phyloP scores from a whole-genome alignment of 2,113 vertebrate species.

The Syrmaticus mikado region DNA sequence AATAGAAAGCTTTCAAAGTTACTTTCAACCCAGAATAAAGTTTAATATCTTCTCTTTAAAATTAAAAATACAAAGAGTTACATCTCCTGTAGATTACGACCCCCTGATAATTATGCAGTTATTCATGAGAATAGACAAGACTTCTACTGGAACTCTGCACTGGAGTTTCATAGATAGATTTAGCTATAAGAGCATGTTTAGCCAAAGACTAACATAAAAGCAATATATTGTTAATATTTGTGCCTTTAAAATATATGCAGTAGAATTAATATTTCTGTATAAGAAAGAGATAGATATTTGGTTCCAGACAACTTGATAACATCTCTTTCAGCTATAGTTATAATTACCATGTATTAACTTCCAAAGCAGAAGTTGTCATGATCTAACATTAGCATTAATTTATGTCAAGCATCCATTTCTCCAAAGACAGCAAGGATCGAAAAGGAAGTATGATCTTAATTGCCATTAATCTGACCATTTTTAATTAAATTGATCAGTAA shows the following conservation, averaged over 20 bases:
- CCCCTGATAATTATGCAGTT: conserved; percentile 48
- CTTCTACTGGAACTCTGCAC: conserved; percentile 35
- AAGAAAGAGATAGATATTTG: conserved; percentile 71
- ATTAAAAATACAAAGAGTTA: conserved; percentile 24
- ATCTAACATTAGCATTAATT: conserved; percentile 80
- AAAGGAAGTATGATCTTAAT: conserved; percentile 78
- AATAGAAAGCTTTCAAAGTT: conserved; percentile 39
- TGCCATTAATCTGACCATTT: conserved; percentile 76
- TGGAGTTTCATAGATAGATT: conserved; percentile 40
- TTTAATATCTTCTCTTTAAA: conserved; percentile 13
- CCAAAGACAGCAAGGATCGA: conserved; percentile 66
- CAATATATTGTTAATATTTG: conserved; percentile 63
- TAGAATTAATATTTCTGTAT: conserved; percentile 69
- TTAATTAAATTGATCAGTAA: conserved; percentile 78
- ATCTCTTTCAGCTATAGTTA: conserved; percentile 76
- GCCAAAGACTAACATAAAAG: conserved; percentile 48
- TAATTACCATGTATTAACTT: conserved; percentile 76
- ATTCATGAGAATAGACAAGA: conserved; percentile 52
- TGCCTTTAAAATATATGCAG: conserved; percentile 58
- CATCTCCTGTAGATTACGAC: not conserved
- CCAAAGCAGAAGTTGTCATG: conserved; percentile 76
- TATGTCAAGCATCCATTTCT: conserved; percentile 77
- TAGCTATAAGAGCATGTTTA: conserved; percentile 42
- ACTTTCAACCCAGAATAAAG: conserved; percentile 22
- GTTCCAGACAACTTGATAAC: conserved; percentile 73